Conservation (phyloP, 2,797 vertebrate genomes). For the Diglossa cyanea region DNA sequence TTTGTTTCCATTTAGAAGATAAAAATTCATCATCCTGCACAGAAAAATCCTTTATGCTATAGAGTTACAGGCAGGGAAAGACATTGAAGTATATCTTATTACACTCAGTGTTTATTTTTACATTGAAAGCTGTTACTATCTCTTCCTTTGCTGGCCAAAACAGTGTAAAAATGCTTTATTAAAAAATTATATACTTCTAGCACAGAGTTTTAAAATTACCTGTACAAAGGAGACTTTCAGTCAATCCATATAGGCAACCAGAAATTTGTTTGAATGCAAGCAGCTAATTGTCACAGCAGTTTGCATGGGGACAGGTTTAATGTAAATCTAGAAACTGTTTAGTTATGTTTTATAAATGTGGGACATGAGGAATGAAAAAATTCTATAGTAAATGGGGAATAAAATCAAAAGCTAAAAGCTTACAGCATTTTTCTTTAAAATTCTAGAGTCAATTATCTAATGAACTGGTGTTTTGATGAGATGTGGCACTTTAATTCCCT, state of each 20-base stretch:
- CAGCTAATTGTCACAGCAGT: conserved; percentile 3
- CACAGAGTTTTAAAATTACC: conserved; percentile 2
- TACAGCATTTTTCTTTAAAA: neutral
- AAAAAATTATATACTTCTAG: neutral
- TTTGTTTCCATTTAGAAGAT: neutral
- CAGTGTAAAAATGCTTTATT: conserved; percentile 6
- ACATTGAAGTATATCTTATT: neutral
- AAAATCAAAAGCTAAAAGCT: neutral
- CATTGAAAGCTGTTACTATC: neutral
- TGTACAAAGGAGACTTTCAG: neutral
- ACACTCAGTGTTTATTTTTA: conserved; percentile 20
- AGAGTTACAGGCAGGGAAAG: neutral
- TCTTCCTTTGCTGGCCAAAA: neutral
- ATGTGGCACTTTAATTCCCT: neutral
- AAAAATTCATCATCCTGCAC: neutral
- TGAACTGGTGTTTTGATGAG: neutral
- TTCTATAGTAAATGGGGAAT: neutral
- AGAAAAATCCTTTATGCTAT: neutral
- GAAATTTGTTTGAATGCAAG: neutral
- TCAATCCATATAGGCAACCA: neutral
- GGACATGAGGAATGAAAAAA: neutral
- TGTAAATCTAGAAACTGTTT: neutral
- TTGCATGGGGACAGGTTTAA: neutral
- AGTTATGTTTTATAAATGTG: neutral
- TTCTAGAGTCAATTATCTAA: neutral